These are phyloP conservation scores for Macropodus opercularis DNA, from an alignment of 2,797 vertebrate genomes.

Conservation along the genomic window DNA sequence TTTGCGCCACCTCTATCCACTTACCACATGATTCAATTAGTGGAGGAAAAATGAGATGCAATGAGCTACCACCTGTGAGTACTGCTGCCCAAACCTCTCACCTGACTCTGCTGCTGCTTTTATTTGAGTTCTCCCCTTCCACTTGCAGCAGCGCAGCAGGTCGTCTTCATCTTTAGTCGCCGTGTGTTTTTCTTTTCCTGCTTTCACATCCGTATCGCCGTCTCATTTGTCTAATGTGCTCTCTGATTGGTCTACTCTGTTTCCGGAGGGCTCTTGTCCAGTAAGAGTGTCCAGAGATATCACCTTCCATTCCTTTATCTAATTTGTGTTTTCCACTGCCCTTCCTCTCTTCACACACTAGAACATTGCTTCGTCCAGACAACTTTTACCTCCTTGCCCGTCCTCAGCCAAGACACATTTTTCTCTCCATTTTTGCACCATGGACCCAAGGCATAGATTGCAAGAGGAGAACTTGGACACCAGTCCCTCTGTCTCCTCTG, in stretches of 20 bases:
- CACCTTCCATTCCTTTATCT: conserved; percentile 5
- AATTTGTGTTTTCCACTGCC: conserved; percentile 11
- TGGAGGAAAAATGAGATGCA: conserved; percentile 41
- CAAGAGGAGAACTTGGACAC: conserved; percentile 35
- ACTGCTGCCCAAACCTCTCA: conserved; percentile 59
- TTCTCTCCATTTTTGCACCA: conserved; percentile 18
- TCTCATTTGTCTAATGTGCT: conserved; percentile 32
- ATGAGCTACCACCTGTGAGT: conserved; percentile 70
- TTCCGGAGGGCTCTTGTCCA: conserved; percentile 15
- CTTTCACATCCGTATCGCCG: conserved; percentile 15
- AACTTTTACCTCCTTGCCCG: conserved; percentile 11
- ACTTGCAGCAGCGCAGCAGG: neutral
- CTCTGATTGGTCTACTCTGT: conserved; percentile 33
- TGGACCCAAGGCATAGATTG: conserved; percentile 44
- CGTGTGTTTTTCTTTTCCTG: conserved; percentile 20
- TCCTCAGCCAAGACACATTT: neutral
- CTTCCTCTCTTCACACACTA: conserved; percentile 5
- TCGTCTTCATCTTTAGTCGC: conserved; percentile 7
- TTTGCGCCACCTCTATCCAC: conserved; percentile 48
- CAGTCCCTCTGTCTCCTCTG: conserved; percentile 54
- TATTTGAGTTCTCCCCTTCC: conserved; percentile 14
- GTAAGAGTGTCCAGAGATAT: neutral
- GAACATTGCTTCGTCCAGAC: conserved; percentile 16
- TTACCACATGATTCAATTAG: conserved; percentile 74
- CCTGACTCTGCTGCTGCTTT: conserved; percentile 29